These are phyloP conservation scores for Microvelia longipes DNA, from an alignment of 1,140 invertebrate species.

Conservation along the genomic window DNA sequence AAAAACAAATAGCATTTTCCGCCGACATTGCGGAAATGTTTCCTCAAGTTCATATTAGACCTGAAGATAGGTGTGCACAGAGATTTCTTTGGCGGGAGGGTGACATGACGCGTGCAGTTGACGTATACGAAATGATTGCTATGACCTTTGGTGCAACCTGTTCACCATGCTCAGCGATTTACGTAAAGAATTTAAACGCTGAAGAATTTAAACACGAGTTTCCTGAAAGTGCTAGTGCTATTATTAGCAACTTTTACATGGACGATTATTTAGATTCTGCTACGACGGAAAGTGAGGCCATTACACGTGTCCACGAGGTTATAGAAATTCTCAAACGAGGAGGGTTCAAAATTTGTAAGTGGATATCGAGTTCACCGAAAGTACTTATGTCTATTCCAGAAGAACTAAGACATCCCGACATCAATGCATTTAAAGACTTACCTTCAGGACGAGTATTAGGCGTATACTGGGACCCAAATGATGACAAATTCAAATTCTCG, in stretches of 20 bases:
- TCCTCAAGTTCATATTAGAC: not conserved
- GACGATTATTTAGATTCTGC: not conserved
- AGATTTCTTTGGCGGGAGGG: not conserved
- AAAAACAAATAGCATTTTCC: not conserved
- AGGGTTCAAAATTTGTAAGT: not conserved
- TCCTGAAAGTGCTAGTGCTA: not conserved
- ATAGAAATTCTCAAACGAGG: not conserved
- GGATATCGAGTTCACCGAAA: not conserved
- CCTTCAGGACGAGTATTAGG: not conserved
- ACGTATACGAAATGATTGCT: not conserved
- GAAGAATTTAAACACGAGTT: not conserved
- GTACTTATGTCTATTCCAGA: not conserved
- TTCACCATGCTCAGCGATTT: not conserved
- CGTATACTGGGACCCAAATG: not conserved
- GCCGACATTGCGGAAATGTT: not conserved
- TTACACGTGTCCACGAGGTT: not conserved
- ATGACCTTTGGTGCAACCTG: not conserved
- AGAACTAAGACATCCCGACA: not conserved
- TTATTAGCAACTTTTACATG: not conserved
- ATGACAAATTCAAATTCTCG: not conserved
- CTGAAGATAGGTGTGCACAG: not conserved
- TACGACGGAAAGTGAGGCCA: not conserved
- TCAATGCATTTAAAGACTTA: not conserved
- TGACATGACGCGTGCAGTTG: not conserved
- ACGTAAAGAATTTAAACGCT: not conserved